Base-by-base conservation (phyloP, 2,888 invertebrate genomes). In the Argynnis bischoffii region DNA sequence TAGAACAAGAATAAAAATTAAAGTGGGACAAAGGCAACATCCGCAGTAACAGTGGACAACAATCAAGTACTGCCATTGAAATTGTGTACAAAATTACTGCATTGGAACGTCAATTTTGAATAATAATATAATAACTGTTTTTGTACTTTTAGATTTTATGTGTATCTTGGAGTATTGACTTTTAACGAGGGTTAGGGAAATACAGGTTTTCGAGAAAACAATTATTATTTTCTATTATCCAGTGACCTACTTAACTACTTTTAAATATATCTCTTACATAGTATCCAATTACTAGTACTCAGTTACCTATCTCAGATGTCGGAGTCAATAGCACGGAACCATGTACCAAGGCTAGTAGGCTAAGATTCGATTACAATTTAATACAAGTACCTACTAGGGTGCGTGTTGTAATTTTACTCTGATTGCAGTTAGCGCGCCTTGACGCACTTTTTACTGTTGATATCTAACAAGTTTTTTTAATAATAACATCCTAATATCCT, bases 281-380 rank as follows among this genome's bases (percentile, higher is more conserved):
- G 81, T 83, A 77, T 86, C 79, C 69, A 72, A 78, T 84, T 82
- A 69, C 82, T 69, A 76, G 79, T 81, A 81, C 73, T 68, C 64
- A 78, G 83, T 83, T 82, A 79, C 81, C 77, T 75, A 75, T 80
- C 82, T 88, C 88, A 79, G 75, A 76, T 87, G 77, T 83, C 86
- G 76, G 75, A 73, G 67, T 76, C 85, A 79, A 71, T 79, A 79
- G 79, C 74, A 77, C 76, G 87, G 84, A 89, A 89, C 88, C 72
- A 26, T 70, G 78, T 78, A 75, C 79, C 86, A 89, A 89, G 90
- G 90, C 80, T 84, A 86, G 73, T 78, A 76, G 79, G 65, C 56
- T 60, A 63, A 64, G 69, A 64, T 68, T 75, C 54, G 64, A 68
- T 73, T 71, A 68, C 71, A 67, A 64, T 66, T 71, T 72, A 73